A percentile compares a stretch with the other conserved stretches of the same genome.
phyloP scores from a whole-genome alignment of 1,140 invertebrate genomes.

The Nilaparvata lugens region DNA sequence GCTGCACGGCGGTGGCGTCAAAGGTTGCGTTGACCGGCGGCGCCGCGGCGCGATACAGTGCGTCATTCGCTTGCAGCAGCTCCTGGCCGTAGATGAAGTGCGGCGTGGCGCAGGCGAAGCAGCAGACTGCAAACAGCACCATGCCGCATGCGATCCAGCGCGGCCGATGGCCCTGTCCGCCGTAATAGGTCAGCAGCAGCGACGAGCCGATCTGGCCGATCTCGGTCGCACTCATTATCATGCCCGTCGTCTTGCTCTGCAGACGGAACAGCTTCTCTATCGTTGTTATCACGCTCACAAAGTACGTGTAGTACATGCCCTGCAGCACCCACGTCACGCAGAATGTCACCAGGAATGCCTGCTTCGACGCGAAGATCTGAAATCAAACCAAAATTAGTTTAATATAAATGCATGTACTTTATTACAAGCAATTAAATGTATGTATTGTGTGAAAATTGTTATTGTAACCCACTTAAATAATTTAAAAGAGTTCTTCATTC shows the following conservation, averaged over 20 bases:
- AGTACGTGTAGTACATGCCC: slow-evolving; percentile 92
- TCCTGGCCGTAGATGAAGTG: slow-evolving; percentile 71
- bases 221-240: slow-evolving; percentile 88
- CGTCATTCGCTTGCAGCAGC: slow-evolving; percentile 53
- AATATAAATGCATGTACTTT: no score
- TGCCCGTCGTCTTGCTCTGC: slow-evolving; percentile 87
- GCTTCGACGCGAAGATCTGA: slow-evolving; percentile 67
- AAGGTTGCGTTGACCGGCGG: slow-evolving; percentile 15
- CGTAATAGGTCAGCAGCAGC: slow-evolving; percentile 84
- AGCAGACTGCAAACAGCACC: slow-evolving; percentile 77
- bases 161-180: slow-evolving; percentile 87
- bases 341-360: slow-evolving; percentile 79
- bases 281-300: slow-evolving; percentile 92
- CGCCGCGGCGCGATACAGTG: slow-evolving; percentile 38
- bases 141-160: slow-evolving; percentile 93
- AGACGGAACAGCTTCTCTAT: slow-evolving; percentile 95
- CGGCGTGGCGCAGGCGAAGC: slow-evolving; percentile 76
- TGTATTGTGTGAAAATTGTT: no score
- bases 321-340: slow-evolving; percentile 82
- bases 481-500: no score
- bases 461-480: no score
- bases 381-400: no score
- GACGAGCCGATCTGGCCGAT: slow-evolving; percentile 88
- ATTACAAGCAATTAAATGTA: no score
- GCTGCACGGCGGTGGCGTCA: not conserved